Evolutionary conservation across 2,888 invertebrate genomes (phyloP).

Genomic region (Brachypalpus laphriformis): DNA sequence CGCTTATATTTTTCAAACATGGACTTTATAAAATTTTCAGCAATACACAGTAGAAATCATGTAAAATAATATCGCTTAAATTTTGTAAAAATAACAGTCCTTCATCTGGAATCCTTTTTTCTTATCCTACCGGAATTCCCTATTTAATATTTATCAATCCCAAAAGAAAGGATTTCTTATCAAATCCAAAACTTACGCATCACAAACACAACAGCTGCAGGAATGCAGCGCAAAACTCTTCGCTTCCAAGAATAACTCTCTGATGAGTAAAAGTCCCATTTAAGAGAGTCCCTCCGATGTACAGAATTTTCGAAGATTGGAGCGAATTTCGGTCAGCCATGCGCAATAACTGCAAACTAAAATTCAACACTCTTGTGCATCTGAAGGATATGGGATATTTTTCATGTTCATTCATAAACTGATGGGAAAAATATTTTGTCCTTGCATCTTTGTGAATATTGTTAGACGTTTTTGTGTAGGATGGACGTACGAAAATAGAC

Average conservation of each 20-base stretch:
- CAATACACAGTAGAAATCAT: too few species aligned
- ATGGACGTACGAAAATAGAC: constrained; percentile 31
- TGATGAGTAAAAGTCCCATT: constrained; percentile 40
- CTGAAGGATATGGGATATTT: constrained; percentile 19
- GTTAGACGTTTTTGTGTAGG: not conserved
- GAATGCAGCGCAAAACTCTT: not conserved
- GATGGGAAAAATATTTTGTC: constrained; percentile 46
- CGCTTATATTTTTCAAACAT: too few species aligned
- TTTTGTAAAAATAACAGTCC: not conserved
- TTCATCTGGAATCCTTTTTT: not conserved
- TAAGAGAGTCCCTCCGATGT: constrained; percentile 38
- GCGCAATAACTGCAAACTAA: constrained; percentile 14
- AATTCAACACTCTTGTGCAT: constrained; percentile 41
- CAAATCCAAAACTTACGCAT: not conserved
- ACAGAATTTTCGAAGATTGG: constrained; percentile 58
- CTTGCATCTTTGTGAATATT: constrained; percentile 39
- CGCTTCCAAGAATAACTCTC: not conserved
- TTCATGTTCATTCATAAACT: constrained; percentile 64
- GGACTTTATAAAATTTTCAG: too few species aligned
- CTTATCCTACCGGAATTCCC: not conserved
- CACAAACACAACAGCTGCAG: not conserved
- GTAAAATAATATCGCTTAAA: not conserved
- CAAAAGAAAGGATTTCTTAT: not conserved
- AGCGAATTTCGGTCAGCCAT: constrained; percentile 47
- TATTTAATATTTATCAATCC: not conserved